A percentile compares a stretch with the other conserved stretches of the same genome.
phyloP scores from a whole-genome alignment of 2,888 invertebrate genomes.

The Agrilus cyanescens region DNA sequence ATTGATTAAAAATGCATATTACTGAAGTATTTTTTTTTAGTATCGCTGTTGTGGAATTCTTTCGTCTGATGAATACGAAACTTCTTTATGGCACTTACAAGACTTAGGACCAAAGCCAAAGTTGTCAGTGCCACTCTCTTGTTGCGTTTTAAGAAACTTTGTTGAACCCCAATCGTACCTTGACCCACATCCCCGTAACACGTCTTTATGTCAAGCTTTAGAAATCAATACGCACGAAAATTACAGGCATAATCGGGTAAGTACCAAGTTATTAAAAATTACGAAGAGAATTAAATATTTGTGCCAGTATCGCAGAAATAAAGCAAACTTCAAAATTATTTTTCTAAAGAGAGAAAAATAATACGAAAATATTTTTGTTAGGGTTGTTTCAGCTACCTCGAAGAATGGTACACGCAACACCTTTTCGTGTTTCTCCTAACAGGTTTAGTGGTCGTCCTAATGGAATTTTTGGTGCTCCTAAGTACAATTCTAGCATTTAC shows the following conservation, averaged over 20 bases:
- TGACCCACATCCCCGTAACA: constrained; percentile 64
- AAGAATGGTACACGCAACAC: constrained; percentile 68
- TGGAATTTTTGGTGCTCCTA: constrained; percentile 60
- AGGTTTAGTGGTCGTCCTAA: constrained; percentile 53
- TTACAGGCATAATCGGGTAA: constrained; percentile 49
- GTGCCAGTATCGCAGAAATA: too few species aligned
- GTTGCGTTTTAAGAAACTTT: constrained; percentile 50
- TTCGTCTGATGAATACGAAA: constrained; percentile 67
- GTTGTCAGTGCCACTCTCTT: constrained; percentile 25
- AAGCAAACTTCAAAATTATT: too few species aligned
- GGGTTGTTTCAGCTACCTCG: constrained; percentile 58
- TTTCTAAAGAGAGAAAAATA: too few species aligned
- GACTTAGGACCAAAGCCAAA: constrained; percentile 50
- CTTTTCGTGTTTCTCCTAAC: constrained; percentile 55
- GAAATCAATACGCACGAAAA: constrained; percentile 43
- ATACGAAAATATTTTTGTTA: constrained; percentile 26
- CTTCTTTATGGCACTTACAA: constrained; percentile 67
- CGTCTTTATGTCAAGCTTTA: constrained; percentile 56
- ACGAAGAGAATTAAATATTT: too few species aligned
- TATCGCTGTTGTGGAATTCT: constrained; percentile 72
- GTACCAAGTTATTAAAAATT: too few species aligned
- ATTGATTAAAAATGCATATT: neutral
- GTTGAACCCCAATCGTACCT: constrained; percentile 49
- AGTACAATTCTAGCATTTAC: constrained; percentile 62
- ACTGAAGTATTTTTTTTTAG: constrained; percentile 34